These are phyloP conservation scores for Corythaeola cristata DNA, from an alignment of 2,113 vertebrate species.

Conservation along the genomic window DNA sequence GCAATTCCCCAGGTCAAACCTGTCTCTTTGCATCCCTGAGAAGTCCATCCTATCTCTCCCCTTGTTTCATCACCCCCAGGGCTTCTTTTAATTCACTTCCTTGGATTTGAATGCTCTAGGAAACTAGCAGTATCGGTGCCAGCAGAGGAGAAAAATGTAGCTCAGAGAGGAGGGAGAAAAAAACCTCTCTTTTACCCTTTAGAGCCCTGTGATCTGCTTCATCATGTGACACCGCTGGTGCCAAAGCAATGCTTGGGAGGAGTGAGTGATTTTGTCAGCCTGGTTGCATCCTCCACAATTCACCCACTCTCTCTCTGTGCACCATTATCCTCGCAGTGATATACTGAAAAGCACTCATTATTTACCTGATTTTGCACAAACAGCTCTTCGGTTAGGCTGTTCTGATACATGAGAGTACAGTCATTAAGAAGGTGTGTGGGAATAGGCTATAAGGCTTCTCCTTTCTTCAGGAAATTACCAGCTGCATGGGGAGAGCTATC, in stretches of 20 bases:
- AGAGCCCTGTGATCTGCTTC: background rate
- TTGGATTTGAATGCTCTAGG: background rate
- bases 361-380: background rate
- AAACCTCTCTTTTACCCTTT: background rate
- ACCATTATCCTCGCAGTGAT: background rate
- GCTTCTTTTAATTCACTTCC: conserved; percentile 28
- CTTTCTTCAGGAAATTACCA: background rate
- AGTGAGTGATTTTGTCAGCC: conserved; percentile 12
- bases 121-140: background rate
- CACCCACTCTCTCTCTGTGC: background rate
- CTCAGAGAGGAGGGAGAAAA: background rate
- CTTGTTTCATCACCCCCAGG: background rate
- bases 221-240: background rate
- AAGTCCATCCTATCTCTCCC: background rate
- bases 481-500: background rate
- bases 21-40: background rate
- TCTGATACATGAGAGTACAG: background rate
- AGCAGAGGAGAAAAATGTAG: background rate
- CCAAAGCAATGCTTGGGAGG: background rate
- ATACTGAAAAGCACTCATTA: background rate
- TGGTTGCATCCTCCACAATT: background rate
- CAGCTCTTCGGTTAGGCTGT: background rate
- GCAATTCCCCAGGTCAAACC: background rate
- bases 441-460: background rate
- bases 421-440: background rate